Conservation (phyloP, 1,140 invertebrate species). For the Drosophila pectinifera region DNA sequence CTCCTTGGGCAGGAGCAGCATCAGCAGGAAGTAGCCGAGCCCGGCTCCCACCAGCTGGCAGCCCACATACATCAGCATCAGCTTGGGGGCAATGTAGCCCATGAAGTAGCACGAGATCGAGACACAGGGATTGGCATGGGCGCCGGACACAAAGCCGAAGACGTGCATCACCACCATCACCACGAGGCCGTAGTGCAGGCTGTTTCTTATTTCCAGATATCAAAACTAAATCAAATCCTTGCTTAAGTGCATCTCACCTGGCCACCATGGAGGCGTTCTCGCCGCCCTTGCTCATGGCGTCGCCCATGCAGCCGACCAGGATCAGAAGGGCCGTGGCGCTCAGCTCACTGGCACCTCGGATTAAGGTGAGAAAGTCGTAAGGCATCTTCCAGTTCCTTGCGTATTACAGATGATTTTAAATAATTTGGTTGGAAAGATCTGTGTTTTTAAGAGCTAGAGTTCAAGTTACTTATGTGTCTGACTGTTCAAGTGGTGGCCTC, state of each 20-base stretch:
- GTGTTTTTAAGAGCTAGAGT: background rate
- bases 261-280: slow-evolving; percentile 7
- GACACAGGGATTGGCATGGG: slow-evolving; percentile 62
- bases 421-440: background rate
- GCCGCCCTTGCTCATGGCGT: background rate
- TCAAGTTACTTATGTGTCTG: background rate
- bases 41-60: slow-evolving; percentile 43
- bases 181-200: slow-evolving; percentile 39
- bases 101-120: slow-evolving; percentile 53
- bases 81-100: slow-evolving; percentile 34
- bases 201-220: background rate
- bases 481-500: slow-evolving; percentile 1
- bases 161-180: slow-evolving; percentile 48
- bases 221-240: no score
- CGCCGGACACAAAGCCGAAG: slow-evolving; percentile 59
- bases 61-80: slow-evolving; percentile 42
- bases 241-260: background rate
- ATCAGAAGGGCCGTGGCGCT: slow-evolving; percentile 46
- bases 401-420: slow-evolving; percentile 8
- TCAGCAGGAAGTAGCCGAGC: slow-evolving; percentile 33
- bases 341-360: slow-evolving; percentile 56
- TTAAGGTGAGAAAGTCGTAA: slow-evolving; percentile 18
- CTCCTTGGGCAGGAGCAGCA: slow-evolving; percentile 34
- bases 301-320: slow-evolving; percentile 48
- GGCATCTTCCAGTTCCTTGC: slow-evolving; percentile 6